These are phyloP conservation scores for Macrotrachela quadricornifera DNA, from an alignment of 1,140 invertebrate species.

Conservation along the genomic window DNA sequence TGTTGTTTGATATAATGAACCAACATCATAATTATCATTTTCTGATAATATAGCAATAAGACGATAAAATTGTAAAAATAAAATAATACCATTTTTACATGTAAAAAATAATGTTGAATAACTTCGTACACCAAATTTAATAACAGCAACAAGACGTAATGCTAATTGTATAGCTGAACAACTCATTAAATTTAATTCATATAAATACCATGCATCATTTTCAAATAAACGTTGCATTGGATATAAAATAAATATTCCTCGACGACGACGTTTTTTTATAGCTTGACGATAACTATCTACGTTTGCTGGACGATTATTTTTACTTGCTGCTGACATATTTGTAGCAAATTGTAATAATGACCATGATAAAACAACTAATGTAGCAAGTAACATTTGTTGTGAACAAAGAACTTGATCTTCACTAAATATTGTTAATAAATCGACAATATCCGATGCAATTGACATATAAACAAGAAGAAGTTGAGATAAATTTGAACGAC, in stretches of 20 bases:
- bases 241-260: too few species aligned
- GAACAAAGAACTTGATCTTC: conserved; percentile 5
- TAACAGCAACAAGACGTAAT: conserved; percentile 55
- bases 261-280: too few species aligned
- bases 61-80: conserved; percentile 56
- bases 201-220: too few species aligned
- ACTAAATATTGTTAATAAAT: conserved; percentile 3
- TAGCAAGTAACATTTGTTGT: conserved; percentile 1
- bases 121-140: conserved; percentile 55
- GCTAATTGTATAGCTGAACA: conserved; percentile 28
- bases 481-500: conserved; percentile 4
- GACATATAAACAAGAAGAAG: conserved; percentile 8
- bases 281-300: too few species aligned
- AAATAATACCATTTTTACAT: conserved; percentile 60
- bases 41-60: conserved; percentile 35
- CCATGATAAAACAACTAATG: conserved; percentile 5
- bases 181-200: too few species aligned
- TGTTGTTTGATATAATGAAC: too few species aligned
- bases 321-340: too few species aligned
- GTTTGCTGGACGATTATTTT: too few species aligned
- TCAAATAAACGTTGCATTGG: too few species aligned
- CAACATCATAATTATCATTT: too few species aligned
- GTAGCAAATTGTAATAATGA: conserved; percentile 3
- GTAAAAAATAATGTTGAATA: conserved; percentile 79
- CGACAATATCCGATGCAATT: conserved; percentile 8